Percentiles rank a stretch among this genome's conserved stretches.
These are phyloP conservation scores for Montipora capitata DNA, from an alignment of 92 coral and sea anemone genomes.

Conservation along the genomic window DNA sequence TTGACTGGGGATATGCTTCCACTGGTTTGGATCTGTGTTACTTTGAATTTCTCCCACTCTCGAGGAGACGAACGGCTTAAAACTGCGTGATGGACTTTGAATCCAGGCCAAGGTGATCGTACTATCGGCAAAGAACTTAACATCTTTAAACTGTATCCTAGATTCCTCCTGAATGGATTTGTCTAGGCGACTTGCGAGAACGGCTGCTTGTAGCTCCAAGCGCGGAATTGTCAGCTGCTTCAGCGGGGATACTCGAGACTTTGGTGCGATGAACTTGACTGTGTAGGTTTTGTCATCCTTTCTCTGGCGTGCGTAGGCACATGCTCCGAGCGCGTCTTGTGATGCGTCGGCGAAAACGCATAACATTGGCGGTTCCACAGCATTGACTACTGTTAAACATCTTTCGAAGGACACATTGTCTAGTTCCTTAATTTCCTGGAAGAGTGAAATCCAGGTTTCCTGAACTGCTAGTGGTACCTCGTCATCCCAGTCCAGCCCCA, in stretches of 20 bases:
- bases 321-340: constrained; percentile 31
- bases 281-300: too few species aligned
- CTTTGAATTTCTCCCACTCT: constrained; percentile 61
- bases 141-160: too few species aligned
- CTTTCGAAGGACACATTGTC: constrained; percentile 50
- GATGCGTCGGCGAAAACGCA: constrained; percentile 27
- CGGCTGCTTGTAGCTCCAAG: too few species aligned
- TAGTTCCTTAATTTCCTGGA: constrained; percentile 62
- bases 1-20: constrained; percentile 66
- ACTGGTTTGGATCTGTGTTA: constrained; percentile 48
- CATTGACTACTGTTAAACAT: not conserved
- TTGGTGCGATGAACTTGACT: too few species aligned
- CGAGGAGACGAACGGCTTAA: too few species aligned
- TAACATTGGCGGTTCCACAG: constrained; percentile 3
- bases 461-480: constrained; percentile 14
- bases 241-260: too few species aligned
- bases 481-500: constrained; percentile 70
- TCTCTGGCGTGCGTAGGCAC: too few species aligned
- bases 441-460: constrained; percentile 41
- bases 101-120: too few species aligned
- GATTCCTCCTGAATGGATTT: constrained; percentile 30
- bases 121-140: too few species aligned
- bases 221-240: too few species aligned
- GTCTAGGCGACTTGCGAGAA: constrained; percentile 33
- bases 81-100: too few species aligned